These are phyloP conservation scores for Maccullochella peelii DNA, from an alignment of 2,113 vertebrate genomes.

Conservation along the genomic window DNA sequence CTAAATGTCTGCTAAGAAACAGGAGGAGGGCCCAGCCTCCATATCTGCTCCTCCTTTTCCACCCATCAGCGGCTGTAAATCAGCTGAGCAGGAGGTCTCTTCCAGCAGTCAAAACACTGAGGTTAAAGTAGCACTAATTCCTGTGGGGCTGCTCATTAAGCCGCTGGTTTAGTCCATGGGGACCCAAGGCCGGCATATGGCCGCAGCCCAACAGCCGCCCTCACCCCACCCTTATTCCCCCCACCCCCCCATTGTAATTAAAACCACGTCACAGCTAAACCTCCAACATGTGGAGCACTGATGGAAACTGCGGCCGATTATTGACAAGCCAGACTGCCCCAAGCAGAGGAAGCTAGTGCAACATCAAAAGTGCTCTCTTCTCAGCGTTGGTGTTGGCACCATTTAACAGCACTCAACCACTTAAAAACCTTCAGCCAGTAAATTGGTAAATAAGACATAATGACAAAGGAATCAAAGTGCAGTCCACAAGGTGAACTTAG, in stretches of 20 bases:
- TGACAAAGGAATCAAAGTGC: slow-evolving; percentile 25
- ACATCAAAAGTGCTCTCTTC: slow-evolving; percentile 48
- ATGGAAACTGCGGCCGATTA: slow-evolving; percentile 43
- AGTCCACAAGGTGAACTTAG: slow-evolving; percentile 1
- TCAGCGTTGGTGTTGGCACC: neutral
- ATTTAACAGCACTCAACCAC: slow-evolving; percentile 20
- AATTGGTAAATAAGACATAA: slow-evolving; percentile 24
- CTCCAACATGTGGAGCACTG: slow-evolving; percentile 43
- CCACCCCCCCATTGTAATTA: slow-evolving; percentile 40
- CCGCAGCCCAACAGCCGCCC: slow-evolving; percentile 19
- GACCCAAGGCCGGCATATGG: slow-evolving; percentile 55
- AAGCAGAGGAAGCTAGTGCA: slow-evolving; percentile 25
- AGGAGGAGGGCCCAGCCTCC: neutral
- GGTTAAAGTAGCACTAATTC: slow-evolving; percentile 65
- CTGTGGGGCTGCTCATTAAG: slow-evolving; percentile 66
- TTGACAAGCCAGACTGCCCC: slow-evolving; percentile 36
- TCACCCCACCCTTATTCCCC: neutral
- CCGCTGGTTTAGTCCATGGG: slow-evolving; percentile 50
- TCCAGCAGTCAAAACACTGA: slow-evolving; percentile 57
- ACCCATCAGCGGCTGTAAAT: slow-evolving; percentile 41
- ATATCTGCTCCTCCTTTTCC: slow-evolving; percentile 6
- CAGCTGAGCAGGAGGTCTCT: slow-evolving; percentile 40
- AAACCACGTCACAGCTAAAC: slow-evolving; percentile 41
- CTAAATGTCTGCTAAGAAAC: neutral
- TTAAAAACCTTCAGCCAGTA: neutral